These are phyloP conservation scores for Drosophila nannoptera DNA, from an alignment of 1,140 invertebrate species.

Conservation along the genomic window DNA sequence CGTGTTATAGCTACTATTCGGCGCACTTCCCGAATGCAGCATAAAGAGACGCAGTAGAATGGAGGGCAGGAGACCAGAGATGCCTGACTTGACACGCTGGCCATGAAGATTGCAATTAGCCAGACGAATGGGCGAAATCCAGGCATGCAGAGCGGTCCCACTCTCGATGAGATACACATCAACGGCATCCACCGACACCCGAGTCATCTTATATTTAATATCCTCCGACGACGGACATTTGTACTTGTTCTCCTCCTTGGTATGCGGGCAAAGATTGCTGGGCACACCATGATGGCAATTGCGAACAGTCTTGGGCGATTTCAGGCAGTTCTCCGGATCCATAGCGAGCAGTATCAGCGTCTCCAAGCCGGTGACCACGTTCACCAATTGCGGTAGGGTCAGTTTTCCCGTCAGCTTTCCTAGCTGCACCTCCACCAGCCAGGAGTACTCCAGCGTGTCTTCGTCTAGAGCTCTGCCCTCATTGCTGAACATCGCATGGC, in stretches of 20 bases:
- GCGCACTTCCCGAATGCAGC: constrained; percentile 79
- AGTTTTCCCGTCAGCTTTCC: constrained; percentile 90
- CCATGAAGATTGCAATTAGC: constrained; percentile 97
- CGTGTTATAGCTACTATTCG: constrained; percentile 79
- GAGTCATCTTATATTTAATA: constrained; percentile 96
- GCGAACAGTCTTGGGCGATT: constrained; percentile 86
- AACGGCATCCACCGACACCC: constrained; percentile 93
- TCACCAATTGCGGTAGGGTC: constrained; percentile 89
- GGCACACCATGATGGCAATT: constrained; percentile 92
- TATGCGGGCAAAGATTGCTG: constrained; percentile 87
- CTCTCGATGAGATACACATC: constrained; percentile 95
- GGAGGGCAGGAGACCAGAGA: constrained; percentile 92
- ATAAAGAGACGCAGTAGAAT: constrained; percentile 87
- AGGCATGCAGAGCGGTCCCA: constrained; percentile 91
- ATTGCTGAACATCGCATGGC: constrained; percentile 98
- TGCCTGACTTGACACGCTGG: constrained; percentile 91
- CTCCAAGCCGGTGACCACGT: constrained; percentile 92
- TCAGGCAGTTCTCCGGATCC: constrained; percentile 93
- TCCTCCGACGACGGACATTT: constrained; percentile 92
- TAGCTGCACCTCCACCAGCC: constrained; percentile 91
- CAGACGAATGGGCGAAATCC: constrained; percentile 91
- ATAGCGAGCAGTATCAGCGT: constrained; percentile 91
- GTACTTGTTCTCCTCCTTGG: constrained; percentile 85
- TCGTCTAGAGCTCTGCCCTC: constrained; percentile 92
- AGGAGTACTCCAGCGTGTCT: constrained; percentile 98